These are phyloP conservation scores for Ellobius talpinus DNA, from an alignment of 2,113 vertebrate genomes.

Conservation along the genomic window DNA sequence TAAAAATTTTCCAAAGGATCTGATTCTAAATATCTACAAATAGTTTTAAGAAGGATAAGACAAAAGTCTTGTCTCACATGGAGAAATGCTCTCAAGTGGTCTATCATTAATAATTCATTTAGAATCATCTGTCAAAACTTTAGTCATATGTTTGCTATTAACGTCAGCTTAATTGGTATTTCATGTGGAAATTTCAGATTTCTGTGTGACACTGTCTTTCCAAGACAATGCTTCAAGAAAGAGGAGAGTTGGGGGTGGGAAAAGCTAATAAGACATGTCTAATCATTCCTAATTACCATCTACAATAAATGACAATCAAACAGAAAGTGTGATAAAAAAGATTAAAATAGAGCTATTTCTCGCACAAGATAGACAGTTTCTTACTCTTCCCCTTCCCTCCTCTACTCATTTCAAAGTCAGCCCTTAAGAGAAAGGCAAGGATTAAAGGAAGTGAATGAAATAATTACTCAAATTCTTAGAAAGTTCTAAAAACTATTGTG, in stretches of 20 bases:
- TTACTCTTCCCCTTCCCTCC: background rate
- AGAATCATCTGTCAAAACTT: constrained; percentile 78
- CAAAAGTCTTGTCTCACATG: constrained; percentile 58
- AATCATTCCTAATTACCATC: constrained; percentile 77
- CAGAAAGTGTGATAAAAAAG: constrained; percentile 64
- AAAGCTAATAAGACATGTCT: constrained; percentile 68
- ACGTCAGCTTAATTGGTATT: constrained; percentile 57
- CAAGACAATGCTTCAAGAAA: constrained; percentile 71
- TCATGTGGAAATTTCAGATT: constrained; percentile 73
- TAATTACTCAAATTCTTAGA: constrained; percentile 48
- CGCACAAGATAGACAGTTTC: constrained; percentile 34
- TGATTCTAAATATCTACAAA: constrained; percentile 52
- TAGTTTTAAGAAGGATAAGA: constrained; percentile 66
- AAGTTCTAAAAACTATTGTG: constrained; percentile 25
- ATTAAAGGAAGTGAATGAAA: constrained; percentile 53
- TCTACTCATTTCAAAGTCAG: constrained; percentile 47
- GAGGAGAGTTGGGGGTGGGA: background rate
- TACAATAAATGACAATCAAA: constrained; percentile 78
- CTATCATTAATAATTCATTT: constrained; percentile 81
- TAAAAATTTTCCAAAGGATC: constrained; percentile 26
- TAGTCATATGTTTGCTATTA: constrained; percentile 78
- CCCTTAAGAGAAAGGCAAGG: background rate
- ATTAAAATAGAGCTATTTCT: constrained; percentile 77
- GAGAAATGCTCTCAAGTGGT: constrained; percentile 68
- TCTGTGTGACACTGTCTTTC: constrained; percentile 37